Evolutionary conservation across 2,113 vertebrate species (phyloP).

Genomic region (Cairina moschata): DNA sequence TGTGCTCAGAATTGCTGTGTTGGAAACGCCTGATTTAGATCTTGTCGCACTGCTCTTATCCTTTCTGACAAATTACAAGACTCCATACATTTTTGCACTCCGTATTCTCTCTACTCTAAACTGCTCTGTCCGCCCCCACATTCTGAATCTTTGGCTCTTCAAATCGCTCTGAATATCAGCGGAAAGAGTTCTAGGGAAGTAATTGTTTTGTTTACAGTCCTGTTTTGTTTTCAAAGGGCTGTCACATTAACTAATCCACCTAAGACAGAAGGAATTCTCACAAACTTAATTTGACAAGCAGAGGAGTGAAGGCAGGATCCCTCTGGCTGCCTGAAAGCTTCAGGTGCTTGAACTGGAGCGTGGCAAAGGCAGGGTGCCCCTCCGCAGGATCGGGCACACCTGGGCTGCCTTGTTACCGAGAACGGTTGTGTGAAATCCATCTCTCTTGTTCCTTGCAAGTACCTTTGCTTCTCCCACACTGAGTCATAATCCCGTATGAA

Average conservation of each 20-base stretch:
- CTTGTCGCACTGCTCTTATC: neutral
- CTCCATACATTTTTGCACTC: neutral
- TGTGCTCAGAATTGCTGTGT: neutral
- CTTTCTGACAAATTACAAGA: conserved; percentile 13
- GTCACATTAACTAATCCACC: neutral
- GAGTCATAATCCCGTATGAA: neutral
- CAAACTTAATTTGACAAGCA: neutral
- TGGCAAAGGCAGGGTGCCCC: neutral
- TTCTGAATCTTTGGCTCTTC: neutral
- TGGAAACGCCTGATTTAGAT: neutral
- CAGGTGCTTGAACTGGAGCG: neutral
- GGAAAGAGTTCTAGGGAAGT: neutral
- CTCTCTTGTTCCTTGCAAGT: neutral
- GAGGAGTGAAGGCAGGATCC: neutral
- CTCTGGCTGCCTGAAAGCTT: neutral
- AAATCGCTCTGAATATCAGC: neutral
- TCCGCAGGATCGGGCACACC: neutral
- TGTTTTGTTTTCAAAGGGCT: conserved; percentile 37
- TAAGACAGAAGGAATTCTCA: neutral
- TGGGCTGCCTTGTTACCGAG: neutral
- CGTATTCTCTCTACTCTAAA: neutral
- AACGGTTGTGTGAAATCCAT: neutral
- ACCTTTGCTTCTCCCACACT: neutral
- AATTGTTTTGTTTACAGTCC: neutral
- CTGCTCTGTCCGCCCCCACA: conserved; percentile 1